Evolutionary conservation across 2,113 vertebrate species (phyloP), one percentile per base, ranked within the genome.

Genomic region (Bubo bubo): DNA sequence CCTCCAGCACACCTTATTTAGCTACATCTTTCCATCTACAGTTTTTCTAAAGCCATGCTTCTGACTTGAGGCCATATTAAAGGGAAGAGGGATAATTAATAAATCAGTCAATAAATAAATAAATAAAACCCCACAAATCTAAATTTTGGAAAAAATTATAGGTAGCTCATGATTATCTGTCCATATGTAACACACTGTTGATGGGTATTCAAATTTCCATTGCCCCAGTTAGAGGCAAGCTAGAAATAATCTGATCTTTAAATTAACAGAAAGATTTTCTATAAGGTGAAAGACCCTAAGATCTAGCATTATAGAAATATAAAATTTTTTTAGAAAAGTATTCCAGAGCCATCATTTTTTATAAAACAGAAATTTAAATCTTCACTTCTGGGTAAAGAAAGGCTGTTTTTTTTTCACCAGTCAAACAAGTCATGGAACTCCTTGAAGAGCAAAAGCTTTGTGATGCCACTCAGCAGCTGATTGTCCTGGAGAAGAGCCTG

Each of bases 401-500:
- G 21, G 35, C 41, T 94, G 23, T 68, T 91, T 45, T 96, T 86
- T 56, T 93, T 94, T 86, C 76, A 53, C 37, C 80, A 98, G 98
- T 89, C 53, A 97, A 97, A 73, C 92, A 97, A 88, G 50, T 98
- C 20, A 88, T 95, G 83, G 79, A 94, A 56, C 96, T 97, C 34
- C 92, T 98, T 72, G 74, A 95, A 56, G 88, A 97, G 19, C 92
- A 94, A 9, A 93, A 74, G 66, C 93, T 98, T 73, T 93, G 70
- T 1, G 91, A 97, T 8, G 98, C 97, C 15, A 80, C 96, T 21
- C 86, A 88, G 24, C 89, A 95, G 55, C 96, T 99, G 85, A 98
- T 99, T 17, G 28, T 62, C 26, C 93, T 97, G 91, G 99, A 99
- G 94, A 97, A 97, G 35, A 93, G 64, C 76, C 88, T 98, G 30